These are phyloP conservation scores for Pilophorus perplexus DNA, from an alignment of 2,888 invertebrate genomes.

Conservation along the genomic window DNA sequence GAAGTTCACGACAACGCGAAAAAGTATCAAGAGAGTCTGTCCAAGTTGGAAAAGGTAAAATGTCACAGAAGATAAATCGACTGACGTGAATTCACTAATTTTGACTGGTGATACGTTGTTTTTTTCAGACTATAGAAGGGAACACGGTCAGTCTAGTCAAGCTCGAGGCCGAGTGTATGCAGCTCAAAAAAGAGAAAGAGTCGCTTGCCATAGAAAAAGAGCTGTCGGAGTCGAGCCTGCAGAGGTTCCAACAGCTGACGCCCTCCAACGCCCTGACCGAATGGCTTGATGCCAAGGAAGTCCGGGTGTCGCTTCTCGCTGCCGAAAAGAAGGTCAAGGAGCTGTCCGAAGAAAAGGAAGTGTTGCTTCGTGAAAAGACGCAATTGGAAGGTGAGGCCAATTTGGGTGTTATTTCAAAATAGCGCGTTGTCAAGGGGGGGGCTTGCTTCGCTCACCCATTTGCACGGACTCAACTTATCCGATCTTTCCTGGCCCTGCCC, in stretches of 20 bases:
- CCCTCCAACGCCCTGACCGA: conserved; percentile 37
- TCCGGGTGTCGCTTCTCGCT: conserved; percentile 31
- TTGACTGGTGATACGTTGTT: not conserved
- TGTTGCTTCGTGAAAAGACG: not conserved
- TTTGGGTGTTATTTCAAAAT: too few relatives aligned
- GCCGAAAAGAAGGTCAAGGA: conserved; percentile 36
- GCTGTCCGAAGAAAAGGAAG: not conserved
- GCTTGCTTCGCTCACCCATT: too few relatives aligned
- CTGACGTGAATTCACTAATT: not conserved
- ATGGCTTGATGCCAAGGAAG: conserved; percentile 41
- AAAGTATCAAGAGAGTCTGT: conserved; percentile 27
- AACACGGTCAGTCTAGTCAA: conserved; percentile 30
- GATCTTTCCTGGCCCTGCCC: too few relatives aligned
- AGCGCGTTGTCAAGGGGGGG: too few relatives aligned
- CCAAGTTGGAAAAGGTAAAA: conserved; percentile 30
- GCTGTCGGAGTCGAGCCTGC: conserved; percentile 40
- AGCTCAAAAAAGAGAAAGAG: conserved; percentile 38
- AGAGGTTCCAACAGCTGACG: conserved; percentile 42
- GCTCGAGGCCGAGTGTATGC: conserved; percentile 39
- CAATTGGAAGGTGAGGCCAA: conserved; percentile 10
- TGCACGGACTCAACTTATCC: too few relatives aligned
- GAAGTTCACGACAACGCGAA: conserved; percentile 10
- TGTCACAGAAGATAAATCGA: not conserved
- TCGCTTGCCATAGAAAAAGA: conserved; percentile 30
- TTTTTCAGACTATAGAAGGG: conserved; percentile 43